Conservation (phyloP, 2,888 invertebrate species). For the Sarcophaga carnaria region DNA sequence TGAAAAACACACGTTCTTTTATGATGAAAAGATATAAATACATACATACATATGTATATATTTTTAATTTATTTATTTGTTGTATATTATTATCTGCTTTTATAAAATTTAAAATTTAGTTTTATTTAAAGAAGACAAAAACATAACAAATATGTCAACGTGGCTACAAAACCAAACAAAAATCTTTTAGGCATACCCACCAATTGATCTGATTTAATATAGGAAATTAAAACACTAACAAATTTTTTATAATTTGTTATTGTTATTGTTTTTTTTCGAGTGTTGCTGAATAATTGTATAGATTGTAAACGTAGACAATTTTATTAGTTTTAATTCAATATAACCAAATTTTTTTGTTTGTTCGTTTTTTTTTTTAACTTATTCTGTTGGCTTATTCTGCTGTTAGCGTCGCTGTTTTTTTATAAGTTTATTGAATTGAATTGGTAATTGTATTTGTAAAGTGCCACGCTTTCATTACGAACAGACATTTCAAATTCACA, state of each 20-base stretch:
- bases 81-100: conserved; percentile 8
- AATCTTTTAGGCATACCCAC: conserved; percentile 27
- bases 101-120: background rate
- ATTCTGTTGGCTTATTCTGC: background rate
- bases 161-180: conserved; percentile 52
- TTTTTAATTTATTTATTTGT: background rate
- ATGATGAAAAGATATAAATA: background rate
- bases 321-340: conserved; percentile 1
- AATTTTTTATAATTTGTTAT: background rate
- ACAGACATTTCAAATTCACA: conserved; percentile 9
- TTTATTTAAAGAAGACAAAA: background rate
- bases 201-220: conserved; percentile 50
- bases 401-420: conserved; percentile 2
- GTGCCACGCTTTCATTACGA: conserved; percentile 66
- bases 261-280: background rate
- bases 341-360: too few relatives aligned
- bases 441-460: conserved; percentile 35
- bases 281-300: conserved; percentile 35
- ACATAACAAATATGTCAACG: conserved; percentile 58
- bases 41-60: background rate
- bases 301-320: conserved; percentile 54
- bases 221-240: conserved; percentile 27
- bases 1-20: too few relatives aligned
- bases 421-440: conserved; percentile 14
- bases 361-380: background rate